Percentiles rank a stretch among this genome's conserved stretches.
These are phyloP conservation scores for Serilophus lunatus DNA, from an alignment of 2,113 vertebrate species.

Conservation along the genomic window DNA sequence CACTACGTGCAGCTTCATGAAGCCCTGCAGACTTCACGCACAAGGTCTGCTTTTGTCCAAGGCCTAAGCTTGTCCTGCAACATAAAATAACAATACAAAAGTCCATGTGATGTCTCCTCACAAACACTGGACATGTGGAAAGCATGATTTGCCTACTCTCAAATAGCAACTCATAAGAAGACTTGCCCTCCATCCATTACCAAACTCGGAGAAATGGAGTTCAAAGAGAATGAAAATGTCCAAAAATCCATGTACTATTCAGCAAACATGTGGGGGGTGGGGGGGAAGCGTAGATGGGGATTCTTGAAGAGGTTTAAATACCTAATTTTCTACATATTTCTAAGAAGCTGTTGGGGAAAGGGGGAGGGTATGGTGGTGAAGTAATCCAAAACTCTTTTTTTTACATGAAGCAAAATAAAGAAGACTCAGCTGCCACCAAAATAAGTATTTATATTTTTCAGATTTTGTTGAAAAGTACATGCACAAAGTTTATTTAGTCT, in stretches of 20 bases:
- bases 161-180: not conserved
- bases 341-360: accelerated
- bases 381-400: not conserved
- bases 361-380: not conserved
- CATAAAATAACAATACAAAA: not conserved
- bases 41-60: not conserved
- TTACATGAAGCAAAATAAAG: accelerated
- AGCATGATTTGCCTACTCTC: not conserved
- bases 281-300: not conserved
- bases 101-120: not conserved
- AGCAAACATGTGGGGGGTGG: not conserved
- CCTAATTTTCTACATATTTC: not conserved
- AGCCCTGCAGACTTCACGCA: not conserved
- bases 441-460: not conserved
- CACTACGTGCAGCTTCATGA: not conserved
- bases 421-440: not conserved
- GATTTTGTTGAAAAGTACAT: not conserved
- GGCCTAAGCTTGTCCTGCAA: not conserved
- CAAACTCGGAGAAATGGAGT: not conserved
- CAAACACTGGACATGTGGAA: accelerated
- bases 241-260: not conserved
- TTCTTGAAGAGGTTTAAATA: not conserved
- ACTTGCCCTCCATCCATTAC: not conserved
- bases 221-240: accelerated
- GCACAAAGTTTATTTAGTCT: not conserved